These are phyloP conservation scores for Zaprionus kolodkinae DNA, from an alignment of 1,140 invertebrate genomes.

Conservation along the genomic window DNA sequence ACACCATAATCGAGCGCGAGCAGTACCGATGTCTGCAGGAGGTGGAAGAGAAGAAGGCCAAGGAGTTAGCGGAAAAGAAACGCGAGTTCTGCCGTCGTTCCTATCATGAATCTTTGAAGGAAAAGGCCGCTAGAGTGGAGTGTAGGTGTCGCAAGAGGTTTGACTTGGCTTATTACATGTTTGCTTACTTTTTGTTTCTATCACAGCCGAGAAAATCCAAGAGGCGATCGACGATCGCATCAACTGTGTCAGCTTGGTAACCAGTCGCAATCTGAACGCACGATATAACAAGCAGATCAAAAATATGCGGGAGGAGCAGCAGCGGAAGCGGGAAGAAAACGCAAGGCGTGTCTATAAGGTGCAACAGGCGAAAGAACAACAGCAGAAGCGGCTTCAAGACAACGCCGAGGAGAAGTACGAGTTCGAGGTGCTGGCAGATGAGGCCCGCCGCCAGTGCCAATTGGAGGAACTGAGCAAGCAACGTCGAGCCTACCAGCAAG, in stretches of 20 bases:
- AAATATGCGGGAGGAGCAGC: slow-evolving; percentile 17
- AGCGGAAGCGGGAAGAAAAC: neutral
- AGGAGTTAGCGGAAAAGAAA: slow-evolving; percentile 23
- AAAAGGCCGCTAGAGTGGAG: slow-evolving; percentile 42
- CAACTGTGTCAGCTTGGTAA: slow-evolving; percentile 52
- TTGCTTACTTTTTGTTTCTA: no score
- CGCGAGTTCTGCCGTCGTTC: slow-evolving; percentile 52
- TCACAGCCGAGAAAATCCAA: slow-evolving; percentile 54
- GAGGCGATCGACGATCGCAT: slow-evolving; percentile 58
- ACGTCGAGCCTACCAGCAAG: slow-evolving; percentile 48
- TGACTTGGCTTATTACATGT: neutral
- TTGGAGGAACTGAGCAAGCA: slow-evolving; percentile 26
- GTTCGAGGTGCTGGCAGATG: slow-evolving; percentile 23
- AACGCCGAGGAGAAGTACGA: slow-evolving; percentile 16
- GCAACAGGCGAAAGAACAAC: slow-evolving; percentile 21
- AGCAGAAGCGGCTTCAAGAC: neutral
- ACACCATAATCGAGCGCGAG: slow-evolving; percentile 49
- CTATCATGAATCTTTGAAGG: slow-evolving; percentile 43
- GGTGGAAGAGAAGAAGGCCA: slow-evolving; percentile 37
- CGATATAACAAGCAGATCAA: slow-evolving; percentile 36
- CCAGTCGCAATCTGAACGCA: slow-evolving; percentile 31
- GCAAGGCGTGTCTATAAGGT: slow-evolving; percentile 6
- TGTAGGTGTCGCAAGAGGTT: slow-evolving; percentile 39
- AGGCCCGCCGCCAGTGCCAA: slow-evolving; percentile 45
- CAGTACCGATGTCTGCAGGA: slow-evolving; percentile 45